Evolutionary conservation across 2,113 vertebrate genomes (phyloP).

Genomic region (Chaetura pelagica): DNA sequence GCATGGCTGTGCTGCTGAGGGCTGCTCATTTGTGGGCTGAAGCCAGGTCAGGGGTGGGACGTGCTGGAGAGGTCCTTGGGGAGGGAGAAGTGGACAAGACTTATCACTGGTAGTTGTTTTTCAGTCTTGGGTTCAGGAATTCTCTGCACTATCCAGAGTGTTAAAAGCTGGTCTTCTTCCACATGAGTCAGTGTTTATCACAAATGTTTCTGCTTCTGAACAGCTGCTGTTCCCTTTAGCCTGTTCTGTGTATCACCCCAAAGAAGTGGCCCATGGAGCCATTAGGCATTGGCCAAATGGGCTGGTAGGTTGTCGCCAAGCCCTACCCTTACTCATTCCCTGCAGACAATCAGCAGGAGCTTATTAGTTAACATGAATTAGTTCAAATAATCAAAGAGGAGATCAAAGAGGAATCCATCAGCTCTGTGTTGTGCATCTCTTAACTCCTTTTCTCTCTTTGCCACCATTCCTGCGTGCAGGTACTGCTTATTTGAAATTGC

Average conservation of each 20-base stretch:
- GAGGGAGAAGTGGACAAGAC: background rate
- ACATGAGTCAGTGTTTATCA: background rate
- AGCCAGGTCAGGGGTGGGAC: background rate
- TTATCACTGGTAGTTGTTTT: background rate
- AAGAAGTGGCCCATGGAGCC: background rate
- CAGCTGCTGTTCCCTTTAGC: background rate
- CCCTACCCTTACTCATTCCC: background rate
- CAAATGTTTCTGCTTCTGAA: background rate
- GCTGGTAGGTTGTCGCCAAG: background rate
- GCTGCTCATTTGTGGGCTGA: fast-evolving
- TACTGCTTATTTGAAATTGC: background rate
- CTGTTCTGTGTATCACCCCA: background rate
- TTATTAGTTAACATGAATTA: background rate
- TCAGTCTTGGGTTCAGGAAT: background rate
- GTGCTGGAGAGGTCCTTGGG: background rate
- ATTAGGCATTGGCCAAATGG: fast-evolving
- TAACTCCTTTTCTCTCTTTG: background rate
- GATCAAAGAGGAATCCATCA: background rate
- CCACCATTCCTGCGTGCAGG: background rate
- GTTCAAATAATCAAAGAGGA: background rate
- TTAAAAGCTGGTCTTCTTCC: background rate
- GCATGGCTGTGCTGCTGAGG: background rate
- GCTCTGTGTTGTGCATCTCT: background rate
- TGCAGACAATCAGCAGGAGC: background rate
- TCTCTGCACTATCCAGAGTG: background rate